Conservation (phyloP, 2,888 invertebrate genomes). For the Ecliptopera silaceata region DNA sequence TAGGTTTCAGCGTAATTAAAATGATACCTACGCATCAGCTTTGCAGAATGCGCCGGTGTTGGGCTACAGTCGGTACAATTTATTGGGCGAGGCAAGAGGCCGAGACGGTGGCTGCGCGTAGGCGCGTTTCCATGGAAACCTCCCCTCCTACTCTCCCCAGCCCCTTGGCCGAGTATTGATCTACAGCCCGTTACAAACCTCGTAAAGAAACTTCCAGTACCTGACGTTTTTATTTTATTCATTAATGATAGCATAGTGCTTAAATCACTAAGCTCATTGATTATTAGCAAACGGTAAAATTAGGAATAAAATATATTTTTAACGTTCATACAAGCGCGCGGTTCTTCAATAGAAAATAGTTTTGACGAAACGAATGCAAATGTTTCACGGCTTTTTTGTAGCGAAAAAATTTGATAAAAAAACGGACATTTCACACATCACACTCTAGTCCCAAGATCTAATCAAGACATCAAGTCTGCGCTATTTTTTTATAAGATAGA, state of each 20-base stretch:
- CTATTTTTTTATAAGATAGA: no score
- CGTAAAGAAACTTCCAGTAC: slow-evolving; percentile 44
- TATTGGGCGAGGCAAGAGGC: slow-evolving; percentile 49
- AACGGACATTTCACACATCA: no score
- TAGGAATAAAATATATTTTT: no score
- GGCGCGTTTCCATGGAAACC: slow-evolving; percentile 75
- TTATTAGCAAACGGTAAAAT: not conserved
- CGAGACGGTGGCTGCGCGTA: slow-evolving; percentile 66
- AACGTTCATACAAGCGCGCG: no score
- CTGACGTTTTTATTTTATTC: slow-evolving; percentile 7
- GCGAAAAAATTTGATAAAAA: no score
- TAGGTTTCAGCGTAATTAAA: not conserved
- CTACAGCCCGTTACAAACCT: slow-evolving; percentile 51
- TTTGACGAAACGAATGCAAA: no score
- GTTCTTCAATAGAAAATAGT: no score
- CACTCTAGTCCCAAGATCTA: no score
- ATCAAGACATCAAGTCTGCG: no score
- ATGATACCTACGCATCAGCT: not conserved
- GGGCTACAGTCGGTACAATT: not conserved
- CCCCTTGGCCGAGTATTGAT: slow-evolving; percentile 58
- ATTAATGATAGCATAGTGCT: not conserved
- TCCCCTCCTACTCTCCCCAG: slow-evolving; percentile 38
- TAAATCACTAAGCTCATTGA: not conserved
- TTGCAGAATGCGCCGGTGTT: slow-evolving; percentile 3
- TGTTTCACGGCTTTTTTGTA: no score